Base-by-base conservation (phyloP, 2,888 invertebrate species). In the Sialis lutaria region DNA sequence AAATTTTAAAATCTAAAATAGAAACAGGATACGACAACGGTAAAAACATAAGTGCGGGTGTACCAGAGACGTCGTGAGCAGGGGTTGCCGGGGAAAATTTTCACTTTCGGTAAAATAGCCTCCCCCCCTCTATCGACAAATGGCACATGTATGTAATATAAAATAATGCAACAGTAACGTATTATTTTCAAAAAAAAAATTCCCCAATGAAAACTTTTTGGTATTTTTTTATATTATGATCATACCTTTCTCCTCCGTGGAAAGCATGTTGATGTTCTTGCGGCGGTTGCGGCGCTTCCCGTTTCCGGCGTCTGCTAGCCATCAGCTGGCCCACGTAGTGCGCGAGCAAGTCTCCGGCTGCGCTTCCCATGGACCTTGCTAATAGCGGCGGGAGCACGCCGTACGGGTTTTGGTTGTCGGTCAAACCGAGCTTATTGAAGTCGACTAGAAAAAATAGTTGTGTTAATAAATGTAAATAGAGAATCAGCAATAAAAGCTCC, bases 381-480 rank as follows among this genome's bases (percentile, higher is more conserved):
- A 88, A 72, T 5, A 85, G 68, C 1, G 85, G 81, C 0, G 87
- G 86, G 48, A 87, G 63, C 41, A 79, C 80, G 10, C 88, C 88
- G 57, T 84, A 80, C 0, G 88, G 88, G 65, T 88, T 88, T 60
- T 87, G 84, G 60, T 88, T 87, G 60, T 88, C 88, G n/a, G 88
- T 88, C 55, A 88, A 62, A 9, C 88, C 88, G 53, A 88, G 65
- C 62, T 84, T 83, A 64, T 86, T 85, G 60, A 88, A 87, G 59
- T 87, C 85, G 63, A 88, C 88, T 88, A 69, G 35, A 65, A 62
- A 52, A 51, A 48, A 49, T 49, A 48, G 49, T n/a, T n/a, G n/a
- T 52, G 12, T 31, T 6, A n/a, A 33, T 8, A 12, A 6, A 13
- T 9, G 33, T 7, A 5, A 1, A 37, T 37, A 6, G 10, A 37